Conservation (phyloP, 2,797 vertebrate species). For the Crossoptilon crossoptilon region DNA sequence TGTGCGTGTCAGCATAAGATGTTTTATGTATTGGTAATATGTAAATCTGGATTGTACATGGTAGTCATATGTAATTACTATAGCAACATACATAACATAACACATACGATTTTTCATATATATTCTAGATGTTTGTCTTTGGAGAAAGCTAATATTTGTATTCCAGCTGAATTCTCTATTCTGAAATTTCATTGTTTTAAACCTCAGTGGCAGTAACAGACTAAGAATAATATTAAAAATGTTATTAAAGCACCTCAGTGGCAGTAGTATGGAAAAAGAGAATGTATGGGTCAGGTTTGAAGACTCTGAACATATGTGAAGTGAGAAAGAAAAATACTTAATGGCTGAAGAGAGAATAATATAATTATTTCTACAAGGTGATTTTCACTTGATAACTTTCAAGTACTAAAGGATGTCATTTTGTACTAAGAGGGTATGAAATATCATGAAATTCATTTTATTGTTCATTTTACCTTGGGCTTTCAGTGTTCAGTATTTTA, state of each 20-base stretch:
- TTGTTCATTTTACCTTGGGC: slow-evolving; percentile 62
- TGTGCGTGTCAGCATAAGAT: neutral
- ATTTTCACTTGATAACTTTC: slow-evolving; percentile 67
- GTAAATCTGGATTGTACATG: neutral
- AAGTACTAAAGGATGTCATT: slow-evolving; percentile 67
- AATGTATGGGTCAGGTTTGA: slow-evolving; percentile 53
- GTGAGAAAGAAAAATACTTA: slow-evolving; percentile 60
- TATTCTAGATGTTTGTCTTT: slow-evolving; percentile 15
- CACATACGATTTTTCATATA: neutral
- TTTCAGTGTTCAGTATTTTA: neutral
- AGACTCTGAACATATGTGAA: slow-evolving; percentile 59
- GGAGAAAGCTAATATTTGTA: slow-evolving; percentile 41
- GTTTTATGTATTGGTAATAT: neutral
- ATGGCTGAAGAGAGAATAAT: slow-evolving; percentile 67
- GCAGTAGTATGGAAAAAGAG: slow-evolving; percentile 31
- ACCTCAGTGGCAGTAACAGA: slow-evolving; percentile 58
- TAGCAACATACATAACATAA: neutral
- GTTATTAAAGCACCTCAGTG: slow-evolving; percentile 46
- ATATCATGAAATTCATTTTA: slow-evolving; percentile 60
- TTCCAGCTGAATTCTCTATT: slow-evolving; percentile 35
- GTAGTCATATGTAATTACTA: neutral
- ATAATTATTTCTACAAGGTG: slow-evolving; percentile 74
- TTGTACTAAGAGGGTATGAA: slow-evolving; percentile 44
- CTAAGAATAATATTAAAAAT: slow-evolving; percentile 42
- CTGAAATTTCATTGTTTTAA: slow-evolving; percentile 58